Conservation (phyloP, 2,888 invertebrate genomes). For the Gasteruption jaculator region DNA sequence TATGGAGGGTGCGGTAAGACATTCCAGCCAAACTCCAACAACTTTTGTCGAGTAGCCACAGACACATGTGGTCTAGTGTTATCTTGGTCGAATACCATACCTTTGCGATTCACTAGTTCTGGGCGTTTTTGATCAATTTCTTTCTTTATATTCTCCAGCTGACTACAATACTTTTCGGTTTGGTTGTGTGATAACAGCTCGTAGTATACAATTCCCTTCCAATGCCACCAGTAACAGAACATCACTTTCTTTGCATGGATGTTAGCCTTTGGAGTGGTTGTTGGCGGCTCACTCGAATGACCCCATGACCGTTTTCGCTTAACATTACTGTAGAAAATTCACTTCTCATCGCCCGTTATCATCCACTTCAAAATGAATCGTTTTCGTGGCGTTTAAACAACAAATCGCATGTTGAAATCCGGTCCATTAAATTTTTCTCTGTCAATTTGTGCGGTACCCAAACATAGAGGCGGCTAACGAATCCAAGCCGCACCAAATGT, state of each 20-base stretch:
- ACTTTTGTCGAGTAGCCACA: no score
- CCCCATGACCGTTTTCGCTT: no score
- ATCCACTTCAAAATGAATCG: no score
- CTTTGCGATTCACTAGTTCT: conserved; percentile 1
- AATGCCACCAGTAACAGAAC: conserved; percentile 5
- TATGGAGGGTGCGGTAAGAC: no score
- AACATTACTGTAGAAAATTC: no score
- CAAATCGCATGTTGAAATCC: conserved; percentile 22
- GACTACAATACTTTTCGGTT: conserved; percentile 19
- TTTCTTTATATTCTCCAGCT: conserved; percentile 14
- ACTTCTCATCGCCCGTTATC: no score
- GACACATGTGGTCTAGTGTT: conserved; percentile 2
- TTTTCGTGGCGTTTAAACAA: conserved; percentile 25
- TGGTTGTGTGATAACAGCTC: conserved; percentile 18
- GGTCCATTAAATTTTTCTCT: conserved; percentile 20
- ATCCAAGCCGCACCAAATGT: conserved; percentile 25
- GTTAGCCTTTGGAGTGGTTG: conserved; percentile 3
- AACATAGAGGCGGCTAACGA: no score
- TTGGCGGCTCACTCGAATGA: no score
- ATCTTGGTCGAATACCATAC: neutral
- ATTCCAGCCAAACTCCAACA: no score
- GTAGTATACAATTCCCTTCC: conserved; percentile 44
- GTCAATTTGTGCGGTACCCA: no score
- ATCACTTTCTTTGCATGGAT: conserved; percentile 6
- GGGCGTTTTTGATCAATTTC: conserved; percentile 13